Percentiles rank a stretch among this genome's conserved stretches.
phyloP scores from a whole-genome alignment of 2,113 vertebrate species.

The Zingel zingel region DNA sequence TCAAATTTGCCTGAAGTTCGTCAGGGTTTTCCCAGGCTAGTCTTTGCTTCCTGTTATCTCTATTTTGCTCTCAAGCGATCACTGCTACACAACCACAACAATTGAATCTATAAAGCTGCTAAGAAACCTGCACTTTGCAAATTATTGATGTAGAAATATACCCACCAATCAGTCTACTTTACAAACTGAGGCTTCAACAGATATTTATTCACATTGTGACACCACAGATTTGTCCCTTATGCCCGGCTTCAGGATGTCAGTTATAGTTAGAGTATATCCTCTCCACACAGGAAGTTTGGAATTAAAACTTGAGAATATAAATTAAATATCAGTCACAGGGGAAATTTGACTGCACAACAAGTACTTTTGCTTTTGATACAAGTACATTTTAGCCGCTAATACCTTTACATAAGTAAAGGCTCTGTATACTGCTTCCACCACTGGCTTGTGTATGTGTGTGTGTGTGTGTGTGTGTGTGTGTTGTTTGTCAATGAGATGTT shows the following conservation, averaged over 20 bases:
- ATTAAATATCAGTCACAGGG: not conserved
- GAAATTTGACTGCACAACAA: not conserved
- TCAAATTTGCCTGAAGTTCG: too few species aligned
- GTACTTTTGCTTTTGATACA: not conserved
- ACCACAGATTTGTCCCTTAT: constrained; percentile 33
- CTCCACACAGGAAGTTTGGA: not conserved
- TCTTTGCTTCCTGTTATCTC: constrained; percentile 30
- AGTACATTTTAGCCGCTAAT: not conserved
- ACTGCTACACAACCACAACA: constrained; percentile 16
- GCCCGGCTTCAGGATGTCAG: not conserved
- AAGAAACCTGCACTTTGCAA: constrained; percentile 19
- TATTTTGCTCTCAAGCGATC: constrained; percentile 25
- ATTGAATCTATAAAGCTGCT: constrained; percentile 35
- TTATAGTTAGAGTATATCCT: not conserved
- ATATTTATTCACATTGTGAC: constrained; percentile 2
- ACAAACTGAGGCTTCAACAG: not conserved
- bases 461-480: constrained; percentile 22
- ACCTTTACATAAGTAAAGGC: not conserved
- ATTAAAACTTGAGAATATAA: not conserved
- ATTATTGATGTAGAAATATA: constrained; percentile 23
- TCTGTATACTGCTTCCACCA: not conserved
- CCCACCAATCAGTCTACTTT: constrained; percentile 29
- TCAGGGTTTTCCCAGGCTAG: too few species aligned
- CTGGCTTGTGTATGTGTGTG: constrained; percentile 6
- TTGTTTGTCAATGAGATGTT: constrained; percentile 64